Conservation (phyloP, 2,888 invertebrate genomes). For the Alitta virens region DNA sequence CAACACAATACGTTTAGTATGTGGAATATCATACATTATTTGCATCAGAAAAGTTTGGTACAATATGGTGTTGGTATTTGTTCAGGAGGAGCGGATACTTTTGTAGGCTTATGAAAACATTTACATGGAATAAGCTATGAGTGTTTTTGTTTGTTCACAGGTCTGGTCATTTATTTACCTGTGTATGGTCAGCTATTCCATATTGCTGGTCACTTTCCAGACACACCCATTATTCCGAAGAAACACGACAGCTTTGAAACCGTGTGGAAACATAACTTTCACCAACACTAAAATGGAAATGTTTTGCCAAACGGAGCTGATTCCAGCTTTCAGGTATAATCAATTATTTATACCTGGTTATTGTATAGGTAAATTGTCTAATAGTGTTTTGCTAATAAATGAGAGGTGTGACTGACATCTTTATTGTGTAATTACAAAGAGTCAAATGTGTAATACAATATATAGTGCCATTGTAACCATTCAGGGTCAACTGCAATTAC, state of each 20-base stretch:
- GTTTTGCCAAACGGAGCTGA: neutral
- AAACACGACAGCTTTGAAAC: neutral
- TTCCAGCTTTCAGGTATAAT: slow-evolving; percentile 3
- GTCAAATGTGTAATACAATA: too few relatives aligned
- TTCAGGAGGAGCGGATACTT: neutral
- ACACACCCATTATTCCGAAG: neutral
- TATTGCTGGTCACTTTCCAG: neutral
- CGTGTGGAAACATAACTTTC: neutral
- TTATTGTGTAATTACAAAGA: too few relatives aligned
- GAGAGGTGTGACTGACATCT: too few relatives aligned
- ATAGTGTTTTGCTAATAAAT: too few relatives aligned
- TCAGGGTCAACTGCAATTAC: too few relatives aligned
- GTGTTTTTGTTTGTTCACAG: neutral
- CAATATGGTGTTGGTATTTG: too few relatives aligned
- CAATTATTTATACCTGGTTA: too few relatives aligned
- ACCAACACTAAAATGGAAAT: slow-evolving; percentile 5
- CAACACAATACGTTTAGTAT: too few relatives aligned
- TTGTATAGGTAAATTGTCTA: too few relatives aligned
- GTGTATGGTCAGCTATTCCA: neutral
- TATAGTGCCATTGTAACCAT: too few relatives aligned
- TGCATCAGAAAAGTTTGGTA: too few relatives aligned
- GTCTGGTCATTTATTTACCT: slow-evolving; percentile 8
- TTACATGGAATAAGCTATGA: neutral
- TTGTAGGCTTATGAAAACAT: neutral
- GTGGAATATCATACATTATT: too few relatives aligned